phyloP scores from a whole-genome alignment of 1,140 invertebrate genomes.

The Drosophila biarmipes region DNA sequence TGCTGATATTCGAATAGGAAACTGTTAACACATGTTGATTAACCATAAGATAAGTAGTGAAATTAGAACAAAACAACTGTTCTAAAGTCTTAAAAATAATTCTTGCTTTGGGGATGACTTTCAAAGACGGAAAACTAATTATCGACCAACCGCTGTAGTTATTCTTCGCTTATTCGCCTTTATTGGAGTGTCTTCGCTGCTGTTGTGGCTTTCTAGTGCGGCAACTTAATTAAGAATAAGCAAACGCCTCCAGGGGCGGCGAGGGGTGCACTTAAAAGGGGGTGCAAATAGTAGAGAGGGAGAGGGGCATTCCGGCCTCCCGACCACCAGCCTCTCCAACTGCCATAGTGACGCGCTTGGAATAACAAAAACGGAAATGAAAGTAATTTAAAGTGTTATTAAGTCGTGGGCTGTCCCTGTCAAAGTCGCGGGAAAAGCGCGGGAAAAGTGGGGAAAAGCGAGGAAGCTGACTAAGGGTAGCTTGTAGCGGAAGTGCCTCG shows the following conservation, averaged over 20 bases:
- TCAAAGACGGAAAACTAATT: constrained; percentile 4
- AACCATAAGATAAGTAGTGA: too few relatives aligned
- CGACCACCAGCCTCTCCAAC: constrained; percentile 34
- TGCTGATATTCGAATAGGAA: too few relatives aligned
- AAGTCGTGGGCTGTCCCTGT: constrained; percentile 53
- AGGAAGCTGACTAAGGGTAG: constrained; percentile 44
- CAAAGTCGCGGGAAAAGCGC: constrained; percentile 2
- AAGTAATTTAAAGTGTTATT: constrained; percentile 78
- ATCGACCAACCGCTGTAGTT: constrained; percentile 13
- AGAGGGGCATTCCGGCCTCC: background rate
- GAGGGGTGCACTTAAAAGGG: constrained; percentile 8
- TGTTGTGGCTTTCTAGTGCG: constrained; percentile 30
- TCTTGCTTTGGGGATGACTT: background rate
- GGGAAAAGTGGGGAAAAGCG: constrained; percentile 1
- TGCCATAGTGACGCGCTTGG: constrained; percentile 63
- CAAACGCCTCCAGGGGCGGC: constrained; percentile 51
- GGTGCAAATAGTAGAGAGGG: background rate
- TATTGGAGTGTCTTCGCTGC: constrained; percentile 22
- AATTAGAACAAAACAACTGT: too few relatives aligned
- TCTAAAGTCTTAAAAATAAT: background rate
- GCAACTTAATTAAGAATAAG: constrained; percentile 76
- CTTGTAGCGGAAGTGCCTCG: constrained; percentile 46
- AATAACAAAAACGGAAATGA: constrained; percentile 77
- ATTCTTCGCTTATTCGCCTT: constrained; percentile 23
- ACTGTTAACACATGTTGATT: too few relatives aligned